Evolutionary conservation across 2,888 invertebrate genomes (phyloP).

Genomic region (Myopa tessellatipennis): DNA sequence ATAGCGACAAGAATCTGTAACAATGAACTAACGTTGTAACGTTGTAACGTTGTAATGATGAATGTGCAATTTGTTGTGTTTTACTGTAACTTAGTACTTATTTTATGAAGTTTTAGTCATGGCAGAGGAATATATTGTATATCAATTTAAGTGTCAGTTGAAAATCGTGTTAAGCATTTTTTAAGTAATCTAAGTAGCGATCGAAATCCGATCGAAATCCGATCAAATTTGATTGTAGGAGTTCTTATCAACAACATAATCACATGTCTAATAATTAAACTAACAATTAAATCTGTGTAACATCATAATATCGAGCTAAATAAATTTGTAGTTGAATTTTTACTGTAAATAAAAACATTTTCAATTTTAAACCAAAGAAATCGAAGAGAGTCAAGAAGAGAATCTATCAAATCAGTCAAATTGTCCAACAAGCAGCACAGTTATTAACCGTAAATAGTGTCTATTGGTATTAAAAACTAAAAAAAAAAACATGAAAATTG

Average conservation of each 20-base stretch:
- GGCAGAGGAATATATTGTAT: background rate
- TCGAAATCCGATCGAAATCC: background rate
- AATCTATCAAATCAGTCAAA: conserved; percentile 1
- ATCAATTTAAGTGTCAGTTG: conserved; percentile 14
- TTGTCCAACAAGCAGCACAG: background rate
- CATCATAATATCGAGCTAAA: conserved; percentile 16
- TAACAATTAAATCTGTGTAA: conserved; percentile 25
- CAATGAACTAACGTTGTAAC: conserved; percentile 16
- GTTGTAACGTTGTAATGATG: conserved; percentile 38
- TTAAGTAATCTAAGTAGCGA: background rate
- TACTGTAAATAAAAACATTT: conserved; percentile 34
- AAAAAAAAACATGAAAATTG: background rate
- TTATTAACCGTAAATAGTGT: conserved; percentile 20
- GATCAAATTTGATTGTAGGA: background rate
- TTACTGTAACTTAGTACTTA: background rate
- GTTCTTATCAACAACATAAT: conserved; percentile 30
- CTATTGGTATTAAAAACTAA: conserved; percentile 21
- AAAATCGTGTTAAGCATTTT: conserved; percentile 16
- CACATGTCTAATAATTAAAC: conserved; percentile 31
- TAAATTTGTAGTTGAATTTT: conserved; percentile 39
- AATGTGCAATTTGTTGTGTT: conserved; percentile 49
- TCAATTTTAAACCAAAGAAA: conserved; percentile 32
- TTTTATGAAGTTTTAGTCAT: background rate
- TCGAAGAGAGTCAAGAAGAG: background rate
- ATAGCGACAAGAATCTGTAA: conserved; percentile 32